Evolutionary conservation across 2,113 vertebrate genomes (phyloP), one percentile per base, ranked within the genome.

Genomic region (Chelonoidis abingdonii): DNA sequence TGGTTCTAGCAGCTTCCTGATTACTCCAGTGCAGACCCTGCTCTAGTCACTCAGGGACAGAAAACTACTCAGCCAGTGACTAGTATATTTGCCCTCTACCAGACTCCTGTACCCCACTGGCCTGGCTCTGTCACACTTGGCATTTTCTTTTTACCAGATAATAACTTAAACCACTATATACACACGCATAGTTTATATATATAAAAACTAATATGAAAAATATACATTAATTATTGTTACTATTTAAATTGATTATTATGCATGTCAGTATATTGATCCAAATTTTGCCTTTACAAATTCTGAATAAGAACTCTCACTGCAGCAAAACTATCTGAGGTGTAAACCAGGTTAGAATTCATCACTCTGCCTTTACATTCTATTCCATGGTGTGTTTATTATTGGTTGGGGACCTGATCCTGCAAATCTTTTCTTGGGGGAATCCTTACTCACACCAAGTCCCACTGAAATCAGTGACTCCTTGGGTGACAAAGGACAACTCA

Each of bases 271-370:
- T 80, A 50, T 80, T n/a, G 21, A 80, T 50, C 5, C 12, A 84
- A 5, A 5, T 69, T 92, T 24, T 82, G 31, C 0, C n/a, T 91
- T 88, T 59, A 69, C 44, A 0, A 82, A 76, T 47, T 69, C 5
- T 80, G 57, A 8, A 3, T 1, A 49, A 50, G 2, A 4, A 4
- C 16, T 59, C 54, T 75, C 12, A 54, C 59, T 75, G 2, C 22
- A 47, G 29, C 57, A 65, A 25, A 81, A 65, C 6, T 1, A 1
- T 0, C 4, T 89, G 57, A 56, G 16, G 0, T 0, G 1, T 31
- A 11, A 22, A 92, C 76, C 2, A 91, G 83, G 3, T 5, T 88
- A 86, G 49, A 89, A 94, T 84, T 14, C 52, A 22, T 29, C 35
- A 10, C 49, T 88, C 38, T 84, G 16, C 22, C 24, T 86, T 89